phyloP scores from a whole-genome alignment of 2,888 invertebrate genomes.

The Drosophila gaucha region DNA sequence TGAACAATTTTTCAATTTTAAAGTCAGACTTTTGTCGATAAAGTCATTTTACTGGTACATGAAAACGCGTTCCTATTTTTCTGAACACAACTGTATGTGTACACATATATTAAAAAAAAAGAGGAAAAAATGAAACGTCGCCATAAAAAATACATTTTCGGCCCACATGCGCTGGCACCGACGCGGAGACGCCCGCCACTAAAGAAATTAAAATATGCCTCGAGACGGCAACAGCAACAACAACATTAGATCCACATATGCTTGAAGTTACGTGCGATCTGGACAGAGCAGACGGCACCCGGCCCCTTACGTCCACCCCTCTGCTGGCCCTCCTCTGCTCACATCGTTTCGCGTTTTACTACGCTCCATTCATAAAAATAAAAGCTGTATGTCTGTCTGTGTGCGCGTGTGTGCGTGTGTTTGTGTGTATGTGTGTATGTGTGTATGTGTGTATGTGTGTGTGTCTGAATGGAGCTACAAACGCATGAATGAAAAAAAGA shows the following conservation, averaged over 20 bases:
- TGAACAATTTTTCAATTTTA: no score
- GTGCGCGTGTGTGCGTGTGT: conserved; percentile 23
- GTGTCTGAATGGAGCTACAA: conserved; percentile 27
- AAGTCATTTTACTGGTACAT: no score
- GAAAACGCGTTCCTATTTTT: no score
- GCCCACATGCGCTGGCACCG: conserved; percentile 68
- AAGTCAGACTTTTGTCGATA: no score
- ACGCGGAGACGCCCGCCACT: conserved; percentile 69
- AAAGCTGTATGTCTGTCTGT: conserved; percentile 36
- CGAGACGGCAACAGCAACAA: conserved; percentile 55
- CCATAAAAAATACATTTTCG: conserved; percentile 79
- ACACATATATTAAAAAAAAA: no score
- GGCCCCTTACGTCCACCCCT: neutral
- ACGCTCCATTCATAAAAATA: conserved; percentile 80
- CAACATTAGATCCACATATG: conserved; percentile 29
- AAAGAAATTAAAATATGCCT: conserved; percentile 76
- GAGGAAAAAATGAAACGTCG: conserved; percentile 63
- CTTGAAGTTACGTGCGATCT: conserved; percentile 61
- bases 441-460: conserved; percentile 24
- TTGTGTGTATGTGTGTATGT: conserved; percentile 4
- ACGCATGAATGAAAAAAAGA: conserved; percentile 17
- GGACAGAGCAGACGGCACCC: conserved; percentile 35
- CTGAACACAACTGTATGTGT: no score
- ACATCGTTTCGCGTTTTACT: conserved; percentile 63
- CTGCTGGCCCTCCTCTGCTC: neutral